Percentiles rank a stretch among this genome's conserved stretches.
Evolutionary conservation across 2,888 invertebrate species (phyloP).

Genomic region (Cephus pulcher): DNA sequence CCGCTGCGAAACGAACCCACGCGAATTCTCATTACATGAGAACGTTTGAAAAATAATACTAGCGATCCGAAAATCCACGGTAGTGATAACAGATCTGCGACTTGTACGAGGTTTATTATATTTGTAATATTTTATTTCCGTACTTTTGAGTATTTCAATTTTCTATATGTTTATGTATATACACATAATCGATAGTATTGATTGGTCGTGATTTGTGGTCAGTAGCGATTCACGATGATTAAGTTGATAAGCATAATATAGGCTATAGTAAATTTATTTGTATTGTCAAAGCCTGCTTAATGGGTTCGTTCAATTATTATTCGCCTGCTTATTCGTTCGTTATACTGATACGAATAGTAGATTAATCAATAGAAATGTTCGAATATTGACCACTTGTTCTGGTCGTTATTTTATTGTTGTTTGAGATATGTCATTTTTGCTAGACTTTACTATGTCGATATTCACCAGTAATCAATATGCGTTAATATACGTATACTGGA

Average conservation of each 20-base stretch:
- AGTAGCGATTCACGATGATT: neutral
- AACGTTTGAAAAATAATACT: slow-evolving; percentile 17
- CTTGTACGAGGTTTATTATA: too few species aligned
- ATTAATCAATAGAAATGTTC: neutral
- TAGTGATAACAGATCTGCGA: too few species aligned
- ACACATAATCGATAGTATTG: neutral
- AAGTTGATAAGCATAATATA: neutral
- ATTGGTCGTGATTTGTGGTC: neutral
- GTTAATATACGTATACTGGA: neutral
- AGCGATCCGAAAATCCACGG: neutral
- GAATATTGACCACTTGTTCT: neutral
- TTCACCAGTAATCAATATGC: neutral
- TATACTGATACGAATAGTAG: neutral
- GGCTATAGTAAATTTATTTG: neutral
- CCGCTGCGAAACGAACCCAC: neutral
- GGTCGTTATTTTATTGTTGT: neutral
- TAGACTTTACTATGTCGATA: neutral
- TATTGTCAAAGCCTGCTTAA: neutral
- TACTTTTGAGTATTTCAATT: neutral
- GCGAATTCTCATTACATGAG: slow-evolving; percentile 27
- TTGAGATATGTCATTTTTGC: neutral
- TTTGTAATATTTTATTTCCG: neutral
- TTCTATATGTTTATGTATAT: neutral
- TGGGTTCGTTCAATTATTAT: too few species aligned
- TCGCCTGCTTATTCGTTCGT: too few species aligned